These are phyloP conservation scores for Sycophila sp. DNA, from an alignment of 1,140 invertebrate species.

Conservation along the genomic window DNA sequence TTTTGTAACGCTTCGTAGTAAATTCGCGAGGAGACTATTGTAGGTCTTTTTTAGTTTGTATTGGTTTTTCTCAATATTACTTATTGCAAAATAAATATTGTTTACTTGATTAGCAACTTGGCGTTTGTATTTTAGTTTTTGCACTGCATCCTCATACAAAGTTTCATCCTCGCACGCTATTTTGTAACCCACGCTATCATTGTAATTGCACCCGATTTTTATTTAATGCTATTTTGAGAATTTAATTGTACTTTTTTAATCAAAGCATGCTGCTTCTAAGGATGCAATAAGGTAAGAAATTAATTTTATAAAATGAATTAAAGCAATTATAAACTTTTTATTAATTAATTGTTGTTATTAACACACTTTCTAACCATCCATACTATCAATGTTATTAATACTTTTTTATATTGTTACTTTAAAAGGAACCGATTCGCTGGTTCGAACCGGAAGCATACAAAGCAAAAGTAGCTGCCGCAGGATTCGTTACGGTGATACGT, in stretches of 20 bases:
- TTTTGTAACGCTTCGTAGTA: background rate
- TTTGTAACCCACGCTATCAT: background rate
- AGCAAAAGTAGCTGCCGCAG: constrained; percentile 61
- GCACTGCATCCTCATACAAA: background rate
- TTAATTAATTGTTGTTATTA: background rate
- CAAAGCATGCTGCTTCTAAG: constrained; percentile 56
- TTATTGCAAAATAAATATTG: constrained; percentile 24
- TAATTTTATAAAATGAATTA: background rate
- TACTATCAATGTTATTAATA: background rate
- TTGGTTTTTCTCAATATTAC: background rate
- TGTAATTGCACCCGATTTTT: background rate
- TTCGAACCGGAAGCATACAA: constrained; percentile 66
- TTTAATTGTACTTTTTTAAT: constrained; percentile 10
- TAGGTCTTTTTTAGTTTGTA: constrained; percentile 25
- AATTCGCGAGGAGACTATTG: background rate
- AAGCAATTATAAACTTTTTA: too few species aligned
- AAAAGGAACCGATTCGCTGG: constrained; percentile 65
- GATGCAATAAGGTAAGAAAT: constrained; percentile 50
- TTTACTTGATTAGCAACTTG: background rate
- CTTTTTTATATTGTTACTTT: constrained; percentile 16
- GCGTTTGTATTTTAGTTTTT: constrained; percentile 1
- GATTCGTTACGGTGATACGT: constrained; percentile 58
- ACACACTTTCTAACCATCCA: background rate
- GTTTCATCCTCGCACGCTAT: background rate
- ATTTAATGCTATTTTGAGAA: background rate